These are phyloP conservation scores for Quadriops clusia DNA, from an alignment of 2,888 invertebrate species.

Conservation along the genomic window DNA sequence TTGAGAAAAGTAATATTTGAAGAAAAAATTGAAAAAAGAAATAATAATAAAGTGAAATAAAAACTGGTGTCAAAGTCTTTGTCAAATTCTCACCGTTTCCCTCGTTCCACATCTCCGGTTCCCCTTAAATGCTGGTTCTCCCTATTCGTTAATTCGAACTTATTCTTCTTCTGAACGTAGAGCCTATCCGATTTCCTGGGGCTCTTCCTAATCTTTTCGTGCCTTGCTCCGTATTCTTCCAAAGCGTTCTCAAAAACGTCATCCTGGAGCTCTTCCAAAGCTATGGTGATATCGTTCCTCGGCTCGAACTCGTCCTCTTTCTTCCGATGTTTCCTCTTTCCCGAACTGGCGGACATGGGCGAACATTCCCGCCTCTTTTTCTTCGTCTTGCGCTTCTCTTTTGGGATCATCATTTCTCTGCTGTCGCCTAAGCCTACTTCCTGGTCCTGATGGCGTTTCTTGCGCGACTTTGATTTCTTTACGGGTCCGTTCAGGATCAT, in stretches of 20 bases:
- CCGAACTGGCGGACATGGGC: constrained; percentile 21
- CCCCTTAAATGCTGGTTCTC: too few relatives aligned
- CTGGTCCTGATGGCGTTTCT: constrained; percentile 28
- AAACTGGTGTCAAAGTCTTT: too few relatives aligned
- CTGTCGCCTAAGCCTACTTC: constrained; percentile 28
- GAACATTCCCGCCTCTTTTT: constrained; percentile 33
- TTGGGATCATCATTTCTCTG: constrained; percentile 37
- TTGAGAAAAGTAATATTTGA: too few relatives aligned
- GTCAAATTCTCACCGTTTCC: too few relatives aligned
- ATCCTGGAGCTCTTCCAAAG: constrained; percentile 37
- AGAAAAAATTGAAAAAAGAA: too few relatives aligned
- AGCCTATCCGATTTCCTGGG: constrained; percentile 32
- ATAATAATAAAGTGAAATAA: too few relatives aligned
- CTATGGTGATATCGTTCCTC: constrained; percentile 32
- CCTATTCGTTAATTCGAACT: constrained; percentile 29
- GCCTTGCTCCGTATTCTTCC: constrained; percentile 23
- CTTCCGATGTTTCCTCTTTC: constrained; percentile 32
- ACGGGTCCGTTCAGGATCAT: constrained; percentile 24
- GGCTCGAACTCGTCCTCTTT: constrained; percentile 32
- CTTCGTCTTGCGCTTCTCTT: constrained; percentile 34
- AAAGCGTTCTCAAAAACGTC: constrained; percentile 35
- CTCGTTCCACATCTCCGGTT: too few relatives aligned
- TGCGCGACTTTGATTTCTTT: constrained; percentile 34
- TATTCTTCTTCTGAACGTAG: constrained; percentile 35
- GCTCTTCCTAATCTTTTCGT: constrained; percentile 29